Percentiles rank a stretch among this genome's conserved stretches.
Evolutionary conservation across 2,113 vertebrate species (phyloP).

Genomic region (Hyla sarda): DNA sequence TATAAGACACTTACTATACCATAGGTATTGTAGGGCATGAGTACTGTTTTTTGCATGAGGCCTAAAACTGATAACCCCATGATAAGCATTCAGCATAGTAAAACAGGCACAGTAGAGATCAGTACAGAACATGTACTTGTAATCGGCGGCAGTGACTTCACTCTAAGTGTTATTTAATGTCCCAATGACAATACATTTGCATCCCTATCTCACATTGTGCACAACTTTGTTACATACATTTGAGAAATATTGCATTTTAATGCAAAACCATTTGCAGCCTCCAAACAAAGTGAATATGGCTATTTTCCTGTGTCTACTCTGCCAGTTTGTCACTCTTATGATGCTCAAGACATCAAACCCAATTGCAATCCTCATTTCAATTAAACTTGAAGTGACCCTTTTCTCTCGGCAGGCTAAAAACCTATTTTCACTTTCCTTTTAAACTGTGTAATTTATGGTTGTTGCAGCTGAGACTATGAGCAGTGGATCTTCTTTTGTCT

Average conservation of each 20-base stretch:
- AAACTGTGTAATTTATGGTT: conserved; percentile 52
- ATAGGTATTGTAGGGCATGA: too few species aligned
- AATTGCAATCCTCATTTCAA: conserved; percentile 58
- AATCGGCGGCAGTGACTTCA: conserved; percentile 4
- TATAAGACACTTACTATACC: too few species aligned
- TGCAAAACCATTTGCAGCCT: conserved; percentile 29
- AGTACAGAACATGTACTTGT: not conserved
- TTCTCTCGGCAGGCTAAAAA: conserved; percentile 46
- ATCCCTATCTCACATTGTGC: not conserved
- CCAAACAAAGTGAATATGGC: conserved; percentile 31
- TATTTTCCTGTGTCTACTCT: conserved; percentile 26
- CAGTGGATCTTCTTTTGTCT: conserved; percentile 1
- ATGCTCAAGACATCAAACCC: conserved; percentile 51
- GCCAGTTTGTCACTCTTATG: conserved; percentile 39
- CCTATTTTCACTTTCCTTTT: conserved; percentile 53
- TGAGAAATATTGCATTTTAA: conserved; percentile 27
- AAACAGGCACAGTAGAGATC: not conserved
- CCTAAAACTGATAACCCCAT: not conserved
- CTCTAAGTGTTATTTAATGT: conserved; percentile 27
- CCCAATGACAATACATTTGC: not conserved
- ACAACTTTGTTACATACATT: conserved; percentile 21
- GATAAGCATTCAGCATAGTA: not conserved
- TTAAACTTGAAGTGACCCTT: conserved; percentile 59
- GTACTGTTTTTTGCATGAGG: not conserved
- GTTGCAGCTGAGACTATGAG: conserved; percentile 14